Percentiles rank a stretch among this genome's conserved stretches.
These are phyloP conservation scores for Phocides pigmalion DNA, from an alignment of 1,140 invertebrate species.

Conservation along the genomic window DNA sequence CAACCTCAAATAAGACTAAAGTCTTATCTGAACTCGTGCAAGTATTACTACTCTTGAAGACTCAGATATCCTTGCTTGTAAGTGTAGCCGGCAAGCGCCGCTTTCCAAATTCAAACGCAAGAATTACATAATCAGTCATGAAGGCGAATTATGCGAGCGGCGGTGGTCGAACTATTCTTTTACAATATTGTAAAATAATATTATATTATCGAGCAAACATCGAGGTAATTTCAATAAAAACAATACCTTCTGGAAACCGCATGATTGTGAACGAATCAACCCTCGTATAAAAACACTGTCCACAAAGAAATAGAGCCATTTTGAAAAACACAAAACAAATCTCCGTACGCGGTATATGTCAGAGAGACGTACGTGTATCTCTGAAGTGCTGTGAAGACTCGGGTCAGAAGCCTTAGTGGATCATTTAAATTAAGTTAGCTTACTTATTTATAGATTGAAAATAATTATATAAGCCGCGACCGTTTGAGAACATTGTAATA, in stretches of 20 bases:
- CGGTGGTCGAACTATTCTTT: too few species aligned
- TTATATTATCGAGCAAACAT: too few species aligned
- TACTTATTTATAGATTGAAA: background rate
- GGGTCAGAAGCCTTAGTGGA: slow-evolving; percentile 10
- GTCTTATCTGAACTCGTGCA: too few species aligned
- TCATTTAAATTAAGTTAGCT: slow-evolving; percentile 16
- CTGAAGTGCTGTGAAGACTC: slow-evolving; percentile 1
- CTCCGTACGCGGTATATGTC: background rate
- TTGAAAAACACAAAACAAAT: background rate
- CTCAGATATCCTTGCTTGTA: too few species aligned
- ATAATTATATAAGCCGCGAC: background rate
- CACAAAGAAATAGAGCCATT: slow-evolving; percentile 22
- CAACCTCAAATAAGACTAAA: too few species aligned
- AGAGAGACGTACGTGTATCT: slow-evolving; percentile 14
- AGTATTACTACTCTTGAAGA: too few species aligned
- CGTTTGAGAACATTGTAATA: background rate
- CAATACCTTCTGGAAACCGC: slow-evolving; percentile 18
- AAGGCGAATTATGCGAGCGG: too few species aligned
- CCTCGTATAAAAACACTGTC: slow-evolving; percentile 22
- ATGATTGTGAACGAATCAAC: slow-evolving; percentile 28
- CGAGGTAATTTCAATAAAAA: too few species aligned
- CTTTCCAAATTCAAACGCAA: too few species aligned
- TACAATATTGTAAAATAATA: too few species aligned
- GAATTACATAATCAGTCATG: too few species aligned
- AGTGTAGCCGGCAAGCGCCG: too few species aligned